Base-by-base conservation (phyloP, 2,888 invertebrate genomes). In the Cryptus viduatorius region DNA sequence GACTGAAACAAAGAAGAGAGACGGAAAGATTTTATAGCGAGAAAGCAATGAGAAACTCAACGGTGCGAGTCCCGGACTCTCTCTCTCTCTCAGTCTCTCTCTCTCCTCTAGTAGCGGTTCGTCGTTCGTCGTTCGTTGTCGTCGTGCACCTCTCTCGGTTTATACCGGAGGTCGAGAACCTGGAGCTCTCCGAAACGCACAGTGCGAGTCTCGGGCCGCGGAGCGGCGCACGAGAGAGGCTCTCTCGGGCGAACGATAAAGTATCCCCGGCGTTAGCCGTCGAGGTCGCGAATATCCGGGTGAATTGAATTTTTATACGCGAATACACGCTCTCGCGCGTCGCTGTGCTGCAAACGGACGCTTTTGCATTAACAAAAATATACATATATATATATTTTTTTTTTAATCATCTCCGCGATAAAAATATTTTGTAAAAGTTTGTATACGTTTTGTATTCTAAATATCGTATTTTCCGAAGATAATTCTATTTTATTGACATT, bases 141-240 rank as follows among this genome's bases (percentile, higher is more conserved):
- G 53, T 56, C 53, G 53, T 53, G 53, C 10, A 56, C 24, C 16
- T 56, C 8, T 10, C 19, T 19, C 53, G 19, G 24, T 19, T 56
- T 37, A 37, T 37, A 69, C 69, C 65, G 77, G 78, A 82, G 82
- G 82, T 82, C 78, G 82, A 82, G 59, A 78, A 82, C 82, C 82
- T 8, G 73, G 37, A 37, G 37, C 37, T 37, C 37, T 37, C 65
- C 65, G 37, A 65, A 71, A 77, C 50, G 44, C 19, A 65, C 5
- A 71, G 65, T 19, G 56, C 53, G 73, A 29, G 65, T 64, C 42
- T 61, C 61, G 59, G 61, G 31, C 37, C 46, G 5, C 29, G 16
- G 12, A 53, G 71, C 31, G 37, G 53, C 53, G 64, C 53, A 67
- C 82, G 72, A 67, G 71, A 19, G 10, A 56, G 24, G 12, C 19